Percentiles rank a stretch among this genome's conserved stretches.
These are phyloP conservation scores for Neoascia interrupta DNA, from an alignment of 2,888 invertebrate genomes.

Conservation along the genomic window DNA sequence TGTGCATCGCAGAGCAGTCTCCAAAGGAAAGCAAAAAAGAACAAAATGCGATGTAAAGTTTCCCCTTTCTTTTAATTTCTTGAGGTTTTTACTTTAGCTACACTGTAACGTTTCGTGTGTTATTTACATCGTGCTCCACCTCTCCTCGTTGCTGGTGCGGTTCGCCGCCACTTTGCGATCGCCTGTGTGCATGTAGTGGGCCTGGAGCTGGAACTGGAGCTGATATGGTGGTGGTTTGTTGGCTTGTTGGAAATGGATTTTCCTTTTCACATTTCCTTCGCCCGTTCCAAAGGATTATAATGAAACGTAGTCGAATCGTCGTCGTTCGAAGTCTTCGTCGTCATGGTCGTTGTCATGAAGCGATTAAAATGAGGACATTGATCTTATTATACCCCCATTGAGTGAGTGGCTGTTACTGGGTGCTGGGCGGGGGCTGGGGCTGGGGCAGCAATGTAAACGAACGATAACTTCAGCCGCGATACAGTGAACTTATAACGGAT, in stretches of 20 bases:
- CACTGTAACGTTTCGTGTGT: constrained; percentile 23
- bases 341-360: constrained; percentile 22
- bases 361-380: constrained; percentile 67
- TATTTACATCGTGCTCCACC: constrained; percentile 29
- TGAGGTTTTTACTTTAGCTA: constrained; percentile 22
- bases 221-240: constrained; percentile 23
- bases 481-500: constrained; percentile 60
- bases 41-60: constrained; percentile 25
- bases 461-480: constrained; percentile 48
- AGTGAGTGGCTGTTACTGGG: not conserved
- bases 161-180: constrained; percentile 15
- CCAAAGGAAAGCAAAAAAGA: constrained; percentile 21
- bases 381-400: constrained; percentile 47
- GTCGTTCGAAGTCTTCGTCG: not conserved
- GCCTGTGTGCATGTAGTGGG: not conserved
- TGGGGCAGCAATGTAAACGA: constrained; percentile 38
- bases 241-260: constrained; percentile 43
- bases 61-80: constrained; percentile 53
- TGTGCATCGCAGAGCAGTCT: constrained; percentile 34
- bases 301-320: constrained; percentile 34
- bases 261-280: constrained; percentile 53
- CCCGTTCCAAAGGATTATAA: constrained; percentile 53
- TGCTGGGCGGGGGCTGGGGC: too few relatives aligned
- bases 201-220: too few relatives aligned
- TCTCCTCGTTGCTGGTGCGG: not conserved